Evolutionary conservation across 2,888 invertebrate genomes (phyloP), one percentile per base, ranked within the genome.

Genomic region (Cyrtodaria siliqua): DNA sequence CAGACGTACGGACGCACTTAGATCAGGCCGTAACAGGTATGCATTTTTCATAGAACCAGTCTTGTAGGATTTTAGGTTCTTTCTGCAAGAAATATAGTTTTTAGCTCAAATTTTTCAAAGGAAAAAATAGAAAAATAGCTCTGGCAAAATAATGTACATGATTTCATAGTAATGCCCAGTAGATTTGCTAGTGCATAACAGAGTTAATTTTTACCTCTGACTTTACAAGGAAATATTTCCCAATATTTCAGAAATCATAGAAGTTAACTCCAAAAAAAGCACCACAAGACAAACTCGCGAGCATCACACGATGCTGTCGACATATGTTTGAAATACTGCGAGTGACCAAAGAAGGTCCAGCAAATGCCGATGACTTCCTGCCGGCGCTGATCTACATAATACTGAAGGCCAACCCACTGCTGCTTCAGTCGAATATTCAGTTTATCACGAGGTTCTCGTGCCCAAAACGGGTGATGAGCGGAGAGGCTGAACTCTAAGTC

Each of bases 331-430:
- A 91, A 63, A 89, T 91, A 16, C 84, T 93, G 33, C 82, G 87
- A 8, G 76, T 84, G 56, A 90, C 92, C 1, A 91, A 90, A 74
- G 86, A 88, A n/a, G 87, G 87, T 27, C 92, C 92, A 27, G 98
- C 98, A 16, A 98, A 98, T 87, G 99, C 99, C 0, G 99, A 99
- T 93, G 99, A 99, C 93, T 97, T 99, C 93, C 95, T 99, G 78
- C 99, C 99, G 1, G 98, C 98, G 18, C 95, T 99, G 63, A 99
- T 99, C 89, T 99, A 98, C 93, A 97, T 99, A 27, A 97, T 99
- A 12, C 94, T 99, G 49, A 98, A 98, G 93, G 98, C 99, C 20
- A 99, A 99, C 94, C 99, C 99, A 0, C 98, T 99, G 0, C 95
- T 98, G 1, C 94, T 99, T 24, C 98, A 99, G 90, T 99, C 99